phyloP scores from a whole-genome alignment of 2,113 vertebrate species.

The Tragulus kanchil region DNA sequence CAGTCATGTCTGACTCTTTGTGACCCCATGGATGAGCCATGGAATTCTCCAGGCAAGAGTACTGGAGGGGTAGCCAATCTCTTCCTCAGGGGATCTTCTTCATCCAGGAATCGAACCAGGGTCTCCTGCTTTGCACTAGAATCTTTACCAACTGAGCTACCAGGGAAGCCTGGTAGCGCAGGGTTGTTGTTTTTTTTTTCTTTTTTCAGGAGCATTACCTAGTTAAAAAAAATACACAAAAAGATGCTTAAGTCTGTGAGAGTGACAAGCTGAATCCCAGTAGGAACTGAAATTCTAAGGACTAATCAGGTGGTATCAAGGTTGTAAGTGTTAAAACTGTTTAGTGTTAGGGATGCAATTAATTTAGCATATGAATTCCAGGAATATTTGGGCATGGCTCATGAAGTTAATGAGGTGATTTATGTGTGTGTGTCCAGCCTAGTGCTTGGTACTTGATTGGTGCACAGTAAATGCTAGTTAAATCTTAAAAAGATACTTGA shows the following conservation, averaged over 20 bases:
- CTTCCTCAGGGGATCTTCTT: too few species aligned
- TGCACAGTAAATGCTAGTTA: not conserved
- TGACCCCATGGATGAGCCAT: too few species aligned
- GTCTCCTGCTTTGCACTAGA: too few species aligned
- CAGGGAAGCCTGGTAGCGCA: not conserved
- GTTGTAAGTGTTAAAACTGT: slow-evolving; percentile 16
- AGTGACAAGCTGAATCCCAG: not conserved
- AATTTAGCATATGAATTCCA: not conserved
- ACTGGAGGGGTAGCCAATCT: too few species aligned
- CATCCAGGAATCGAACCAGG: too few species aligned
- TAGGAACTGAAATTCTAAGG: not conserved
- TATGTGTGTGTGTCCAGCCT: not conserved
- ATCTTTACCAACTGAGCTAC: too few species aligned
- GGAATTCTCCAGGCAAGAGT: too few species aligned
- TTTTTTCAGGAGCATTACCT: slow-evolving; percentile 9
- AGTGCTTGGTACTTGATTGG: not conserved
- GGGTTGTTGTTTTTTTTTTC: not conserved
- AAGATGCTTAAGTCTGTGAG: not conserved
- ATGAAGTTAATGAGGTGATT: slow-evolving; percentile 23
- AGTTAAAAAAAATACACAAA: slow-evolving; percentile 32
- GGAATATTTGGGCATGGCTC: not conserved
- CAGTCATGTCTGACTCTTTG: too few species aligned
- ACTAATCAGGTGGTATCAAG: slow-evolving; percentile 42
- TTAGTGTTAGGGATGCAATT: not conserved
- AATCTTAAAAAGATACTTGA: slow-evolving; percentile 29